These are phyloP conservation scores for Petrocephalus microphthalmus DNA, from an alignment of 2,113 vertebrate species.

Conservation along the genomic window DNA sequence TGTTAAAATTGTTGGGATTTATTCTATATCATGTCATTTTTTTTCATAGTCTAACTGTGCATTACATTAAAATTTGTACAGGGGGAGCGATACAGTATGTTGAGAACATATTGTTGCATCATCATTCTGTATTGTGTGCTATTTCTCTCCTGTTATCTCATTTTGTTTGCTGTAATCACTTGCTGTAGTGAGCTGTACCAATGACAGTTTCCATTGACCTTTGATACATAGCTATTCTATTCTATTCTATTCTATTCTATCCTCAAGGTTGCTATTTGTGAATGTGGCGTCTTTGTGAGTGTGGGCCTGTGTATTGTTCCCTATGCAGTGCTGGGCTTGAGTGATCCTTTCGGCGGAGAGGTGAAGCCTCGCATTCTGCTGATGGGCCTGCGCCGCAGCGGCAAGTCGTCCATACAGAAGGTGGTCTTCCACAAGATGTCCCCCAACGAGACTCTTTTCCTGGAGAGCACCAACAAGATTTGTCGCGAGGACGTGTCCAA, in stretches of 20 bases:
- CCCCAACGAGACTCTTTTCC: conserved; percentile 82
- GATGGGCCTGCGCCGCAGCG: conserved; percentile 86
- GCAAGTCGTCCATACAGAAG: conserved; percentile 94
- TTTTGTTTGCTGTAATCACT: background rate
- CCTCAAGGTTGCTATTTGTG: background rate
- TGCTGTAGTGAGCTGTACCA: background rate
- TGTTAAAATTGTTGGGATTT: background rate
- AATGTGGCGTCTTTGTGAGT: background rate
- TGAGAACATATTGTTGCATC: background rate
- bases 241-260: background rate
- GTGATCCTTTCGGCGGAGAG: conserved; percentile 77
- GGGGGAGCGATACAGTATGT: background rate
- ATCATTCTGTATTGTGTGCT: background rate
- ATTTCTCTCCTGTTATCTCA: background rate
- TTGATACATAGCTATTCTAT: background rate
- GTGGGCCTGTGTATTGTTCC: conserved; percentile 18
- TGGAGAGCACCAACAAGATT: conserved; percentile 91
- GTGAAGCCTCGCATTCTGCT: conserved; percentile 89
- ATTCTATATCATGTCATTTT: background rate
- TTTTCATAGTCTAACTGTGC: background rate
- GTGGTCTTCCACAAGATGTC: conserved; percentile 96
- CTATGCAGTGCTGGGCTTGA: conserved; percentile 72
- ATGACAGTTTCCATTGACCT: background rate
- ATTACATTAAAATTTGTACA: background rate
- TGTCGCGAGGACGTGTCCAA: conserved; percentile 86